Evolutionary conservation across 2,888 invertebrate species (phyloP).

Genomic region (Agrilus cyanescens): DNA sequence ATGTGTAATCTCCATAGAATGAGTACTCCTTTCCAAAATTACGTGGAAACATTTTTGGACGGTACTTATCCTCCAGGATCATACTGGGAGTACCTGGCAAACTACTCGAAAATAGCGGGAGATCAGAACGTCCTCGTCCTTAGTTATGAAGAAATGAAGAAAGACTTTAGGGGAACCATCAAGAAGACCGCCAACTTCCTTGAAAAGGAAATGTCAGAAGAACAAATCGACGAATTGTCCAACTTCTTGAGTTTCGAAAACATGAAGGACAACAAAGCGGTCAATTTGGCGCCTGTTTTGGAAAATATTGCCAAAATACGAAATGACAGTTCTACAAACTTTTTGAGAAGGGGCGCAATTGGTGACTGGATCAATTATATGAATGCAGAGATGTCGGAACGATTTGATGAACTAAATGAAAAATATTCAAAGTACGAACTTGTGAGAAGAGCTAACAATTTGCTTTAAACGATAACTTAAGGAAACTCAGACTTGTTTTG

Average conservation of each 20-base stretch:
- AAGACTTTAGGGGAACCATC: slow-evolving; percentile 52
- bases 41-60: slow-evolving; percentile 59
- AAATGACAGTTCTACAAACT: slow-evolving; percentile 23
- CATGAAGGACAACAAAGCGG: slow-evolving; percentile 47
- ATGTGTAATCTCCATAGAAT: slow-evolving; percentile 58
- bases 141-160: slow-evolving; percentile 74
- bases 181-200: slow-evolving; percentile 61
- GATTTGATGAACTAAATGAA: slow-evolving; percentile 64
- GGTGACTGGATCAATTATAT: slow-evolving; percentile 44
- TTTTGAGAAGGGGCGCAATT: slow-evolving; percentile 39
- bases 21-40: slow-evolving; percentile 52
- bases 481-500: no score
- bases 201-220: slow-evolving; percentile 50
- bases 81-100: slow-evolving; percentile 49
- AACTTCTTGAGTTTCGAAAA: slow-evolving; percentile 28
- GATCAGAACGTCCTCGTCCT: slow-evolving; percentile 65
- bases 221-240: slow-evolving; percentile 42
- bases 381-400: slow-evolving; percentile 55
- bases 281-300: slow-evolving; percentile 39
- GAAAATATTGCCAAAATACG: slow-evolving; percentile 19
- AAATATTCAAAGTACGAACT: slow-evolving; percentile 15
- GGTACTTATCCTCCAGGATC: slow-evolving; percentile 54
- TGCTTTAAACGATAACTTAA: no score
- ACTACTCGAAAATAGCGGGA: slow-evolving; percentile 58
- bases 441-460: no score